Base-by-base conservation (phyloP, 2,113 vertebrate species). In the Peromyscus maniculatus region DNA sequence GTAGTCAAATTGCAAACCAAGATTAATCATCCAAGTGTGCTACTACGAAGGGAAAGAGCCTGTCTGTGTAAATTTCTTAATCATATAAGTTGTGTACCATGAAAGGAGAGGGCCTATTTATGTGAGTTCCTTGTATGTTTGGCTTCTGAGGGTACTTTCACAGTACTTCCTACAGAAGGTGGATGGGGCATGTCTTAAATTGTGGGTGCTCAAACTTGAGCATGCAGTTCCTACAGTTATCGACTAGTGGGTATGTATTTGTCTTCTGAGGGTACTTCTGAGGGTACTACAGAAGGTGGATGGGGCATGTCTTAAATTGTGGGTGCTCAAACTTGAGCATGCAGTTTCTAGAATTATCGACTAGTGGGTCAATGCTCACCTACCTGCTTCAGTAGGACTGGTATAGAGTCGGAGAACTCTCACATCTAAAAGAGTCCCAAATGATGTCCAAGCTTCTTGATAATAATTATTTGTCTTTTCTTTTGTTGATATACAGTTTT, bases 81-180 rank as follows among this genome's bases (percentile, higher is more conserved):
- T 17, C 59, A 62, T 62, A 19, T 21, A 62, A 3, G 15, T 21
- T 62, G 59, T 62, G 17, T 62, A 59, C 57, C 57, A 62, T 62
- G 64, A 57, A 72, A 77, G 55, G 10, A 43, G 55, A 0, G 7
- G 28, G 43, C 19, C 33, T 86, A 10, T 21, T 95, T 80, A 19
- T 91, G 57, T 80, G 57, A 84, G 15, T 55, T 91, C 28, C 36
- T 80, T 92, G 55, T 91, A 39, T 88, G 64, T 67, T 11, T 93
- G 28, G 7, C 52, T 55, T 55, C 52, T 55, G 52, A 55, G 52
- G 52, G 52, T 55, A 64, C 49, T 46, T 12, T 43, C 72, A 19
- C 91, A 67, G 89, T 33, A 13, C 52, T 72, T 74, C 4, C 13
- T 80, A 83, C 72, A 64, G 52, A 72, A 80, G 1, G 26, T 39